Evolutionary conservation across 1,140 invertebrate genomes (phyloP).

Genomic region (Liolophura sinensis): DNA sequence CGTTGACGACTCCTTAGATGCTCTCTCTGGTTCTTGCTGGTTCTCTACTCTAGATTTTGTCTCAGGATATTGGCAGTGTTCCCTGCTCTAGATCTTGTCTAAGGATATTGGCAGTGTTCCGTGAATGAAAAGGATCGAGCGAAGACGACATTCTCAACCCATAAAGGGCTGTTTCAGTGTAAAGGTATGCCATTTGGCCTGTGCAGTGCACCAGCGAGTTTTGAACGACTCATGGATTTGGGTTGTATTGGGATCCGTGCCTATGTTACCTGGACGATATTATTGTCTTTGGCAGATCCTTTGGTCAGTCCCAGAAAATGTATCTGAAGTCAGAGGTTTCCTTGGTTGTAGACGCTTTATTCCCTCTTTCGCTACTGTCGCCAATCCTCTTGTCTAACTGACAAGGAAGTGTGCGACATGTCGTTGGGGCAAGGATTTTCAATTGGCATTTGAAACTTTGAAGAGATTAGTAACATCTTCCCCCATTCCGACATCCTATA

Average conservation of each 20-base stretch:
- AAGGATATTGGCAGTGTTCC: slow-evolving; percentile 64
- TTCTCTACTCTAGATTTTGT: slow-evolving; percentile 58
- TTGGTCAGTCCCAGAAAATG: slow-evolving; percentile 16
- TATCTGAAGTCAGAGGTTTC: slow-evolving; percentile 18
- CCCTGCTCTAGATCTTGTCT: slow-evolving; percentile 58
- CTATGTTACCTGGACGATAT: slow-evolving; percentile 23
- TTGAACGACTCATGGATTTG: slow-evolving; percentile 23
- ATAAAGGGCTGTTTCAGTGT: slow-evolving; percentile 26
- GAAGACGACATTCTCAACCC: slow-evolving; percentile 32
- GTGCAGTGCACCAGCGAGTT: slow-evolving; percentile 13
- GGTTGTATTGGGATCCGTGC: slow-evolving; percentile 17
- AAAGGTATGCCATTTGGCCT: slow-evolving; percentile 25
- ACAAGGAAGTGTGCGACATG: slow-evolving; percentile 19
- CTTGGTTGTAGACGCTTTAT: slow-evolving; percentile 21
- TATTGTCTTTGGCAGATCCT: slow-evolving; percentile 15
- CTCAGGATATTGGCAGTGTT: slow-evolving; percentile 55
- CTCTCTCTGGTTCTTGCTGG: slow-evolving; percentile 43
- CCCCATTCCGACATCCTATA: slow-evolving; percentile 24
- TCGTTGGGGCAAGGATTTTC: slow-evolving; percentile 18
- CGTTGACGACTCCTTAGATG: slow-evolving; percentile 58
- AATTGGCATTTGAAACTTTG: slow-evolving; percentile 17
- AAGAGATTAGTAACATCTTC: slow-evolving; percentile 16
- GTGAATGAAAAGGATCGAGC: slow-evolving; percentile 22
- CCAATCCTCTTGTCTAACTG: slow-evolving; percentile 20
- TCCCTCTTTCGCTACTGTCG: slow-evolving; percentile 19